phyloP scores from a whole-genome alignment of 2,888 invertebrate species.

The Apotomis turbidana region DNA sequence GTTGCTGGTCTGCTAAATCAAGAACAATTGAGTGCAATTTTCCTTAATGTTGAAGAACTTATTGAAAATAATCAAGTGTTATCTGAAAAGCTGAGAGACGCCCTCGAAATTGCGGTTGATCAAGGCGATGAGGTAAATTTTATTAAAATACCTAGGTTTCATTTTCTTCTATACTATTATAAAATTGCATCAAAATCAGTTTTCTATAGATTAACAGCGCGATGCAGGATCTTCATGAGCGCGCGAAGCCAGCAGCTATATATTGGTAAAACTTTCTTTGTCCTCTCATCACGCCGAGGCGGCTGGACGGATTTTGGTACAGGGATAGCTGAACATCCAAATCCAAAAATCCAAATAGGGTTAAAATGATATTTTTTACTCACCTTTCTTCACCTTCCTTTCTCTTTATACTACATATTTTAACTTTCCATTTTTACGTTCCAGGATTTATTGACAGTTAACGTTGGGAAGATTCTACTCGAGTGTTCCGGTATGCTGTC shows the following conservation, averaged over 20 bases:
- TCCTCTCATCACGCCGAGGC: too few relatives aligned
- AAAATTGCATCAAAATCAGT: too few relatives aligned
- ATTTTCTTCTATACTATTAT: neutral
- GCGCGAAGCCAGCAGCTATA: too few relatives aligned
- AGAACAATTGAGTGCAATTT: conserved; percentile 95
- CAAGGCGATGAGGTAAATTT: conserved; percentile 87
- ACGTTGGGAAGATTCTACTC: conserved; percentile 94
- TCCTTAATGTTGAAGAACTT: conserved; percentile 96
- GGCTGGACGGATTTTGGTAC: too few relatives aligned
- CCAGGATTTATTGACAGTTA: conserved; percentile 92
- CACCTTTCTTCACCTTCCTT: too few relatives aligned
- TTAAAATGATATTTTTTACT: too few relatives aligned
- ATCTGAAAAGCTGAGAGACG: conserved; percentile 93
- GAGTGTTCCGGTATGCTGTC: conserved; percentile 96
- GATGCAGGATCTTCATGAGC: too few relatives aligned
- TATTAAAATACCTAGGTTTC: conserved; percentile 1
- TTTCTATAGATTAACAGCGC: too few relatives aligned
- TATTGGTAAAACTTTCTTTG: too few relatives aligned
- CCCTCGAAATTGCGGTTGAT: conserved; percentile 92
- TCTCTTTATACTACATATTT: neutral
- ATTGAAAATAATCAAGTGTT: conserved; percentile 94
- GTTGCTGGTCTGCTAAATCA: conserved; percentile 95
- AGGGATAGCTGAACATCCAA: too few relatives aligned
- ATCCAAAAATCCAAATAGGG: too few relatives aligned
- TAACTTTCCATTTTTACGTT: conserved; percentile 45